Evolutionary conservation across 1,140 invertebrate genomes (phyloP), one percentile per base, ranked within the genome.

Genomic region (Drosophila ironensis): DNA sequence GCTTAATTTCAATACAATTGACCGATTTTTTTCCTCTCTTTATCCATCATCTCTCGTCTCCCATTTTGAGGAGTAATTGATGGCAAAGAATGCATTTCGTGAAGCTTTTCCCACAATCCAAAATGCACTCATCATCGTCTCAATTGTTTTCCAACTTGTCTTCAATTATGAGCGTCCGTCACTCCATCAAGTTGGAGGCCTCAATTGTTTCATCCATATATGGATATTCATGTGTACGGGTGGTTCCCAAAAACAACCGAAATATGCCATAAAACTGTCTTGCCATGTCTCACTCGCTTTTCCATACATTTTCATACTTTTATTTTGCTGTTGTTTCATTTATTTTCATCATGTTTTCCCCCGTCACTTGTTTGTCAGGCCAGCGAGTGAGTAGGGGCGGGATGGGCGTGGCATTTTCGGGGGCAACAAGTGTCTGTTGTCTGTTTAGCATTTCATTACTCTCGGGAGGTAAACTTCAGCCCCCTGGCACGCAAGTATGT

Each of bases 381-480:
- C 25, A 3, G 7, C n/a, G 25, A 27, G 3, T 7, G 25, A n/a
- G n/a, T n/a, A n/a, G n/a, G n/a, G n/a, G n/a, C n/a, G n/a, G n/a
- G 20, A 40, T 16, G 33, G 50, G 59, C 59, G 59, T 61, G 40
- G 35, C 24, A n/a, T 33, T n/a, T 33, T 12, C 11, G 41, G 68
- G 45, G 67, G 54, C 66, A 76, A 67, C 73, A 77, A 71, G 67
- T 75, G 66, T 71, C 60, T 28, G 24, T 35, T 44, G 44, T 46
- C 33, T 52, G 50, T 73, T 69, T 69, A 69, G 64, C 66, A 51
- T 73, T 78, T 71, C 67, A 70, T 70, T 70, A 57, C 66, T 9
- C 46, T 47, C 37, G 52, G 44, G 56, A 54, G 42, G 44, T 53
- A 46, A 42, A 57, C 20, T 33, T 8, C 44, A 46, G 11, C 4